A percentile compares a stretch with the other conserved stretches of the same genome.
phyloP scores from a whole-genome alignment of 2,888 invertebrate species.

The Ophonus ardosiacus region DNA sequence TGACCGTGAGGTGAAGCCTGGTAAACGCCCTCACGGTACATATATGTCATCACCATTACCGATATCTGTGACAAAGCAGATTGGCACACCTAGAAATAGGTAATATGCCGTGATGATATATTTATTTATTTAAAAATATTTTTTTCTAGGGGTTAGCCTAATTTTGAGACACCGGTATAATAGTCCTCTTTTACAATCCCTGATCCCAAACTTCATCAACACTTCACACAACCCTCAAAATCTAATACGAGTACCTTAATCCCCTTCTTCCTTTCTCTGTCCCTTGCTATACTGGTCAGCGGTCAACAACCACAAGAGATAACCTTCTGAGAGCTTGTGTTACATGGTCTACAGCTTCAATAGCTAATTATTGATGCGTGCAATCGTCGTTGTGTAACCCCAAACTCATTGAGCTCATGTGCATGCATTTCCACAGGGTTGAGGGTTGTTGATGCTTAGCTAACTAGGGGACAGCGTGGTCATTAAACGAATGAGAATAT shows the following conservation, averaged over 20 bases:
- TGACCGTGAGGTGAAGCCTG: too few species aligned
- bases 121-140: not conserved
- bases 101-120: too few species aligned
- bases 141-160: too few species aligned
- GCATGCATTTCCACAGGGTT: not conserved
- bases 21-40: too few species aligned
- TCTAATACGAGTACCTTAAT: not conserved
- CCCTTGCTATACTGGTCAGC: not conserved
- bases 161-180: too few species aligned
- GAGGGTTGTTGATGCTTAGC: not conserved
- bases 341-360: not conserved
- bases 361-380: constrained; percentile 40
- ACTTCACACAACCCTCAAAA: not conserved
- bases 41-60: too few species aligned
- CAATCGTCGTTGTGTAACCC: constrained; percentile 11
- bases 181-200: too few species aligned
- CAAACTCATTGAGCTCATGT: not conserved
- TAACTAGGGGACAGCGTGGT: not conserved
- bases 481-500: not conserved
- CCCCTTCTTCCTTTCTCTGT: not conserved
- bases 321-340: not conserved
- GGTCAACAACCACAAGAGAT: not conserved
- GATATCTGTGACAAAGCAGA: too few species aligned
- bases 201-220: too few species aligned
- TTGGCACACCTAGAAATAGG: too few species aligned